A percentile compares a stretch with the other conserved stretches of the same genome.
Conservation (phyloP, 2,797 vertebrate genomes). For the Falco peregrinus region DNA sequence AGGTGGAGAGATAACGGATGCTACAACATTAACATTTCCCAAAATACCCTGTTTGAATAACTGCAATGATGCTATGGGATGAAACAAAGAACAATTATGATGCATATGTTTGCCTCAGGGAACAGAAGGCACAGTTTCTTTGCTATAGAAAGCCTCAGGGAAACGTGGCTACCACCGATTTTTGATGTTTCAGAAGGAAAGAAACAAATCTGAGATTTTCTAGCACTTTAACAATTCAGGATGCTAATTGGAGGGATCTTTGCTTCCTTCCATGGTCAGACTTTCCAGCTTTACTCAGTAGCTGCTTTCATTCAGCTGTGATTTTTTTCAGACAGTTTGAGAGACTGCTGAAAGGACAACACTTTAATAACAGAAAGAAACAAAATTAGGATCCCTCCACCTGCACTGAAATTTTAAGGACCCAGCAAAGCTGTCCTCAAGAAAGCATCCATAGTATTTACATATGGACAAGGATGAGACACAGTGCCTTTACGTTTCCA, state of each 20-base stretch:
- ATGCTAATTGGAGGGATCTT: neutral
- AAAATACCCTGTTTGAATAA: neutral
- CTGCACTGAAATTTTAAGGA: neutral
- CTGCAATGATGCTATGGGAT: neutral
- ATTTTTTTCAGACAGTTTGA: neutral
- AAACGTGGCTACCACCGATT: neutral
- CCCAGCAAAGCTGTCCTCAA: neutral
- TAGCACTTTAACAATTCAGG: neutral
- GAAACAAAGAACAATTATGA: neutral
- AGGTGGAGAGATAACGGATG: neutral
- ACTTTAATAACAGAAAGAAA: neutral
- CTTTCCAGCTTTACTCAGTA: neutral
- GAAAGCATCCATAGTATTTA: neutral
- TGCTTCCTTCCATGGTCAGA: neutral
- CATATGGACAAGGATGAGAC: neutral
- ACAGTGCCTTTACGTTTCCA: neutral
- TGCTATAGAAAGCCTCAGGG: neutral
- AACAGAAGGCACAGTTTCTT: neutral
- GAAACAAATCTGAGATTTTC: neutral
- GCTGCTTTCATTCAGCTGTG: neutral
- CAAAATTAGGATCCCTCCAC: neutral
- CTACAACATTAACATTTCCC: neutral
- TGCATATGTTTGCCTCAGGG: neutral
- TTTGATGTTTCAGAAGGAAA: neutral
- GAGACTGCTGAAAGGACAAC: neutral